phyloP scores from a whole-genome alignment of 2,797 vertebrate genomes.

The Trematomus bernacchii region DNA sequence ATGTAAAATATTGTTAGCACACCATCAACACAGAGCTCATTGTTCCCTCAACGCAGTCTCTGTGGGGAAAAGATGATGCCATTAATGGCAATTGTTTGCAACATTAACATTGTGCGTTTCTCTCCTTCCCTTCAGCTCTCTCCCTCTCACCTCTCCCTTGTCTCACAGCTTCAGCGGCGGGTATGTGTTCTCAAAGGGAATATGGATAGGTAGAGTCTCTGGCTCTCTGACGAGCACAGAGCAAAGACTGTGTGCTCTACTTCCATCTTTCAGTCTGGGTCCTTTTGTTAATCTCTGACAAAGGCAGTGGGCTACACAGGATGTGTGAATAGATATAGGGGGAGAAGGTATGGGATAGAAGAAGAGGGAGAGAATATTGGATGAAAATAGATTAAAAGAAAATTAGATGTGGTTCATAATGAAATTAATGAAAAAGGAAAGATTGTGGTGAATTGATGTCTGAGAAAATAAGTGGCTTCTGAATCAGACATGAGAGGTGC shows the following conservation, averaged over 20 bases:
- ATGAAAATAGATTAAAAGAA: constrained; percentile 14
- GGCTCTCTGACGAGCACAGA: constrained; percentile 36
- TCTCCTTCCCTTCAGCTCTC: constrained; percentile 42
- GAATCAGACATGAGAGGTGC: constrained; percentile 19
- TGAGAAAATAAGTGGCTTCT: constrained; percentile 1
- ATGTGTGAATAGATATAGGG: constrained; percentile 45
- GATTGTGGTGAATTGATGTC: background rate
- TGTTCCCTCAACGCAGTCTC: constrained; percentile 61
- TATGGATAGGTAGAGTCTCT: constrained; percentile 47
- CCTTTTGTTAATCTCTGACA: constrained; percentile 65
- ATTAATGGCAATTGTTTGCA: constrained; percentile 79
- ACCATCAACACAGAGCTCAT: constrained; percentile 48
- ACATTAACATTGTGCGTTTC: constrained; percentile 57
- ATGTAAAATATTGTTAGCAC: constrained; percentile 59
- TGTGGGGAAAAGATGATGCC: constrained; percentile 75
- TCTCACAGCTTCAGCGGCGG: constrained; percentile 38
- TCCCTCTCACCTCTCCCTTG: constrained; percentile 42
- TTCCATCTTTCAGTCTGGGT: constrained; percentile 60
- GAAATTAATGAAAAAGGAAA: constrained; percentile 2
- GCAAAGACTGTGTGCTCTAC: constrained; percentile 46
- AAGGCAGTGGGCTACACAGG: constrained; percentile 34
- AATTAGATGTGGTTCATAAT: constrained; percentile 25
- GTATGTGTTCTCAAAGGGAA: constrained; percentile 58
- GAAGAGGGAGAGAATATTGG: constrained; percentile 17
- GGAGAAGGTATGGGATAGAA: constrained; percentile 31